Evolutionary conservation across 2,113 vertebrate genomes (phyloP), one percentile per base, ranked within the genome.

Genomic region (Mixornis gularis): DNA sequence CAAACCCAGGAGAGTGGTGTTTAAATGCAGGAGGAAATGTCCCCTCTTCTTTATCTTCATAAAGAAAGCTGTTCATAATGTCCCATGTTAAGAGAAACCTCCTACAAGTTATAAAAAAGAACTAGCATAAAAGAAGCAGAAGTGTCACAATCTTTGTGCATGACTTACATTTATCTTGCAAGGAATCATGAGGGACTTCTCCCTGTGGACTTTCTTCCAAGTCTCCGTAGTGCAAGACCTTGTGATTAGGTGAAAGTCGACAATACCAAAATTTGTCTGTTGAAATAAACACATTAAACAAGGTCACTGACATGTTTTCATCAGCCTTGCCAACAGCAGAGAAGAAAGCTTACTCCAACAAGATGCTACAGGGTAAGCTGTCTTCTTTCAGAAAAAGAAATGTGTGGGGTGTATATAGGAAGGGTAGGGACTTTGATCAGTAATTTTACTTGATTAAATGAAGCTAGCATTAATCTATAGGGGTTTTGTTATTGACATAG

Each of bases 211-310:
- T 99, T 97, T 99, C 99, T 91, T 99, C 99, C 97, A 99, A 97
- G 92, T 99, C 99, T 84, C 99, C 99, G 14, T 99, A 99, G 97
- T 99, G 99, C 95, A 99, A 98, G 96, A 99, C 99, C 97, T 99
- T 99, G 98, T 99, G 99, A 96, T 99, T 99, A 17, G 99, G 99
- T 18, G 99, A 99, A 74, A 99, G 98, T 29, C 99, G 99, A 80
- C 99, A 99, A 94, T 99, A 99, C 99, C 99, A 99, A 94, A 99
- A 99, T 94, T 99, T 99, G 92, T 99, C 99, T 99, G 96, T 91
- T 60, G 92, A 90, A 92, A 89, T 19, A 91, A 95, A 84, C 0
- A 9, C 22, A 83, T 65, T 22, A 34, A 82, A 53, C n/a, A 63
- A 70, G 43, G 59, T 95, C 63, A 95, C 27, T 66, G 32, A 38